Evolutionary conservation across 2,797 vertebrate genomes (phyloP), one percentile per base, ranked within the genome.

Genomic region (Buceros bicornis): DNA sequence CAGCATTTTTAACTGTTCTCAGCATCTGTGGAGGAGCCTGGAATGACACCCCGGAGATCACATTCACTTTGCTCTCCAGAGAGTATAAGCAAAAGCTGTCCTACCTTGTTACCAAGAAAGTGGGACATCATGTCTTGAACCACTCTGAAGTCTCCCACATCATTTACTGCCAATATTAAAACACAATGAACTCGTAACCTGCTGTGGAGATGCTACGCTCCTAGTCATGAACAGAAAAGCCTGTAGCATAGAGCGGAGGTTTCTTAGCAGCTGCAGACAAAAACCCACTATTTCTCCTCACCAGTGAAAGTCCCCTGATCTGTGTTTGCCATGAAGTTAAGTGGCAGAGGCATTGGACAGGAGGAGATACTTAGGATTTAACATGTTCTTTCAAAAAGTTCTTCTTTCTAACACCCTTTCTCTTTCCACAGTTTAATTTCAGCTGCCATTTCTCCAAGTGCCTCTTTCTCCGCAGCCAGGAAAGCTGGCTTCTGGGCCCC

Each of bases 91-190:
- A 91, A 88, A 93, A 83, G 54, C 65, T 74, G 54, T 79, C 62
- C 64, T 89, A 66, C 71, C 54, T 90, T 64, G 62, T 91, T 95
- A 80, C 58, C 77, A 48, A 73, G 71, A 95, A 90, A 95, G 91
- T 16, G 42, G 42, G 73, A 66, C 66, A 87, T 58, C 28, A 47
- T 60, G 7, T 89, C 87, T 90, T 80, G 43, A 90, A 50, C 48
- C 64, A 84, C 12, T 50, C 77, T 53, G 56, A 90, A 79, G 37
- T 82, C 37, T 88, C 72, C 72, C 50, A 89, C 28, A 78, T 60
- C 20, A 79, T 56, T 89, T 71, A 79, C 19, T 91, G 43, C 28
- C 73, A 60, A 40, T 62, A 91, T 33, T 82, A 82, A 95, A 93
- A 53, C 56, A 90, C 82, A 84, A 33, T 50, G 58, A 89, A 72